Conservation (phyloP, 92 coral and sea anemone genomes). For the Epizoanthus rinbou region DNA sequence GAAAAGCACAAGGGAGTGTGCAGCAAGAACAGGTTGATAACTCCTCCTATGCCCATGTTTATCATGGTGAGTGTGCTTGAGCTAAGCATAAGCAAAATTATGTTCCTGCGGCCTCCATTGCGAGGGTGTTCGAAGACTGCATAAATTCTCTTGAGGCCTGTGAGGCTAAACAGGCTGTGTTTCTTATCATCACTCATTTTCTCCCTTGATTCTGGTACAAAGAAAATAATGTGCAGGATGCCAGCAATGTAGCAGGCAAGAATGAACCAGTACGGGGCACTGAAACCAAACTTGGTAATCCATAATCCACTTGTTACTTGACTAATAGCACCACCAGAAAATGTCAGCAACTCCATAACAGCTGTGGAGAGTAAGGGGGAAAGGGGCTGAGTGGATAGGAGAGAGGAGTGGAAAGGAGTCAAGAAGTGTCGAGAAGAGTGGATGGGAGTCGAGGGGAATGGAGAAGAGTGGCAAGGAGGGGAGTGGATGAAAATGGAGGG, state of each 20-base stretch:
- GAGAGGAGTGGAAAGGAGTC: not conserved
- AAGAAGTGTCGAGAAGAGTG: not conserved
- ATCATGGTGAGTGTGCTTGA: conserved; percentile 29
- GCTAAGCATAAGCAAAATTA: conserved; percentile 51
- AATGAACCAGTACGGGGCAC: conserved; percentile 64
- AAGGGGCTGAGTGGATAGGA: not conserved
- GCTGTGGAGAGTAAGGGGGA: conserved; percentile 37
- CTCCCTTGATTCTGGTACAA: conserved; percentile 80
- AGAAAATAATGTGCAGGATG: conserved; percentile 51
- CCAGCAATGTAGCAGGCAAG: conserved; percentile 52
- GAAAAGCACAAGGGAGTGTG: conserved; percentile 76
- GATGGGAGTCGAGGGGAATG: not conserved
- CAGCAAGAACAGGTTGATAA: conserved; percentile 53
- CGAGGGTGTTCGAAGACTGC: conserved; percentile 49
- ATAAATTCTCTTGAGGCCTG: conserved; percentile 55
- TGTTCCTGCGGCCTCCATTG: conserved; percentile 49
- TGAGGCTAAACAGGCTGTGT: conserved; percentile 60
- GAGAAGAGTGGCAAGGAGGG: not conserved
- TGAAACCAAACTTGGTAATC: conserved; percentile 68
- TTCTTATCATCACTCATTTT: conserved; percentile 16
- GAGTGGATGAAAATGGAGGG: not conserved
- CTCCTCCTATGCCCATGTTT: conserved; percentile 41
- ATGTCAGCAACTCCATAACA: conserved; percentile 63
- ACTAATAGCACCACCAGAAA: conserved; percentile 77
- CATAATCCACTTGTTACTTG: conserved; percentile 77